Conservation (phyloP, 2,888 invertebrate genomes). For the Encarsia formosa region DNA sequence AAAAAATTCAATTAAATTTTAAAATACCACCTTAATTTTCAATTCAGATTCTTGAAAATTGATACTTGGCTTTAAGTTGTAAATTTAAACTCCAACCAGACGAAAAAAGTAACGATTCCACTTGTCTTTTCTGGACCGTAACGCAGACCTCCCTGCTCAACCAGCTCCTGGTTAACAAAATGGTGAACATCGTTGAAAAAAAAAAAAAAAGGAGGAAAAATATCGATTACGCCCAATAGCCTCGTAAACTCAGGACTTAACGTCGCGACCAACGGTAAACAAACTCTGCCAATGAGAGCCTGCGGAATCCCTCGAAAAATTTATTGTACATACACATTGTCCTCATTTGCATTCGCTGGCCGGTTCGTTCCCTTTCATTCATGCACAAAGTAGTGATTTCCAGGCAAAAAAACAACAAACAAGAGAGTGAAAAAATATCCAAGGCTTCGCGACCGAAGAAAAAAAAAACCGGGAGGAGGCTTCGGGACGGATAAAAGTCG, state of each 20-base stretch:
- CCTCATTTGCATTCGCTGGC: conserved; percentile 24
- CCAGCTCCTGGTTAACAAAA: too few relatives aligned
- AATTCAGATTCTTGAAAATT: too few relatives aligned
- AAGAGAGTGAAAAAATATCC: neutral
- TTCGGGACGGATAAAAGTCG: neutral
- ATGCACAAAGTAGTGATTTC: conserved; percentile 18
- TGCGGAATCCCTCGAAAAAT: conserved; percentile 19
- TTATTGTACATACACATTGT: conserved; percentile 13
- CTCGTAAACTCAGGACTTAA: conserved; percentile 22
- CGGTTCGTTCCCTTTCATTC: conserved; percentile 8
- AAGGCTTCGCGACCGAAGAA: neutral
- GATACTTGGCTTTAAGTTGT: too few relatives aligned
- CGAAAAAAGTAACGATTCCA: too few relatives aligned
- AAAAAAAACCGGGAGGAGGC: neutral
- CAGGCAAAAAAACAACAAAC: neutral
- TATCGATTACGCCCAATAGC: conserved; percentile 18
- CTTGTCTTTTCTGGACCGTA: too few relatives aligned
- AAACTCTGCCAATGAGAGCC: conserved; percentile 10
- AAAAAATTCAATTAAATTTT: too few relatives aligned
- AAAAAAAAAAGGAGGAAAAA: too few relatives aligned
- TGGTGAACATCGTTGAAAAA: conserved; percentile 17
- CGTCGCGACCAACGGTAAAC: conserved; percentile 19
- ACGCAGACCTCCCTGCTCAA: too few relatives aligned
- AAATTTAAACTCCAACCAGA: too few relatives aligned
- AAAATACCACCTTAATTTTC: too few relatives aligned